Conservation (phyloP, 2,113 vertebrate species). For the Takifugu bimaculatus region DNA sequence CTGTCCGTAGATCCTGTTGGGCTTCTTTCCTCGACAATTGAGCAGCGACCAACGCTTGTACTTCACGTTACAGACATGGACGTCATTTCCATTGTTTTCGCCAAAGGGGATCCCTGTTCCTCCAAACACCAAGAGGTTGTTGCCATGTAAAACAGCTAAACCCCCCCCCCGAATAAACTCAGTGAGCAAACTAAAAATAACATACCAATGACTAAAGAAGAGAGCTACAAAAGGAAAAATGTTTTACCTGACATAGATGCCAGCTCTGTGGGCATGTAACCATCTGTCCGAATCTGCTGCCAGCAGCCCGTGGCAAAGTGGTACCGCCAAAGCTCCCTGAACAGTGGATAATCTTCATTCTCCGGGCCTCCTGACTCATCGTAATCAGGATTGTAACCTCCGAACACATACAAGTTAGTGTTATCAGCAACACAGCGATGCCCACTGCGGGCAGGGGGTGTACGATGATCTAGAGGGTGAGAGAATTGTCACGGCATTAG, state of each 20-base stretch:
- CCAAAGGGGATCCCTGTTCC: slow-evolving; percentile 97
- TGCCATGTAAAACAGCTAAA: slow-evolving; percentile 91
- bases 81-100: slow-evolving; percentile 94
- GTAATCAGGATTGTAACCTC: slow-evolving; percentile 95
- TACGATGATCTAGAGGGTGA: slow-evolving; percentile 76
- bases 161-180: background rate
- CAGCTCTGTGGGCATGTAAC: slow-evolving; percentile 94
- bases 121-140: slow-evolving; percentile 95
- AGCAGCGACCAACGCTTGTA: slow-evolving; percentile 96
- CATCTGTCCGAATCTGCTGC: slow-evolving; percentile 95
- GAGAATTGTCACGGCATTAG: background rate
- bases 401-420: slow-evolving; percentile 92
- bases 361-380: slow-evolving; percentile 92
- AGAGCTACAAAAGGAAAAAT: background rate
- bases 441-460: slow-evolving; percentile 89
- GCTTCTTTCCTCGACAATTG: slow-evolving; percentile 94
- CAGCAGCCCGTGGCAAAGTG: slow-evolving; percentile 94
- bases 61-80: slow-evolving; percentile 96
- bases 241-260: slow-evolving; percentile 94
- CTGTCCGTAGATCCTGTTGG: slow-evolving; percentile 96
- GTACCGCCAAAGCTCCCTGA: slow-evolving; percentile 95
- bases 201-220: background rate
- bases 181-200: background rate
- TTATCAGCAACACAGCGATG: slow-evolving; percentile 95
- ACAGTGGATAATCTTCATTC: slow-evolving; percentile 94